Base-by-base conservation (phyloP, 2,888 invertebrate species). In the Crocallis elinguaria region DNA sequence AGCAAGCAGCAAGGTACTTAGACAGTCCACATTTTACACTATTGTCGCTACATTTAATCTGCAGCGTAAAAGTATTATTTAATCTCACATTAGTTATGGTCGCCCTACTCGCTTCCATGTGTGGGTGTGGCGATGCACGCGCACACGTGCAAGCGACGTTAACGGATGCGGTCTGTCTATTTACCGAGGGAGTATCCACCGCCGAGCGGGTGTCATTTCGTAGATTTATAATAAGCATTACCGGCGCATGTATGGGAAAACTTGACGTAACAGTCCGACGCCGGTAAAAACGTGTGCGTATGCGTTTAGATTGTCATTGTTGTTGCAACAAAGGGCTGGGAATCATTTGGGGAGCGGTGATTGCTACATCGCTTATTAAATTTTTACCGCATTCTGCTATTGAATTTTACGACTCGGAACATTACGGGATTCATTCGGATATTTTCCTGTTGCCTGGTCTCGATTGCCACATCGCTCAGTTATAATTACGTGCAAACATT, bases 111-210 rank as follows among this genome's bases (percentile, higher is more conserved):
- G 44, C 33, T 48, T 50, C 60, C 62, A 55, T 64, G 73, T 71
- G 62, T 62, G 67, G 41, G 64, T 62, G 69, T 62, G 67, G 30
- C 30, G 25, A 46, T 46, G 43, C 57, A 57, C 61, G 38, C 49
- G 49, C 63, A 63, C 57, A 60, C 53, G 49, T 58, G 50, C 41
- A 54, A 23, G 39, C 35, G 49, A 48, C 58, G 57, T 55, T 76
- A 79, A 78, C 85, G 86, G 84, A 85, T 85, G 83, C 75, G 77
- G 77, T 74, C 71, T 63, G 72, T 70, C 72, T 70, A 71, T 75
- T 71, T 71, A 69, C 73, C 61, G 60, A 64, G 57, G 25, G 58
- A 69, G 67, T 71, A 71, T 68, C 62, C 63, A 67, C 45, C 12
- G 35, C 36, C 42, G 39, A 42, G 49, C 48, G 63, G 62, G 62